Conservation (phyloP, 2,797 vertebrate species). For the Nasua narica region DNA sequence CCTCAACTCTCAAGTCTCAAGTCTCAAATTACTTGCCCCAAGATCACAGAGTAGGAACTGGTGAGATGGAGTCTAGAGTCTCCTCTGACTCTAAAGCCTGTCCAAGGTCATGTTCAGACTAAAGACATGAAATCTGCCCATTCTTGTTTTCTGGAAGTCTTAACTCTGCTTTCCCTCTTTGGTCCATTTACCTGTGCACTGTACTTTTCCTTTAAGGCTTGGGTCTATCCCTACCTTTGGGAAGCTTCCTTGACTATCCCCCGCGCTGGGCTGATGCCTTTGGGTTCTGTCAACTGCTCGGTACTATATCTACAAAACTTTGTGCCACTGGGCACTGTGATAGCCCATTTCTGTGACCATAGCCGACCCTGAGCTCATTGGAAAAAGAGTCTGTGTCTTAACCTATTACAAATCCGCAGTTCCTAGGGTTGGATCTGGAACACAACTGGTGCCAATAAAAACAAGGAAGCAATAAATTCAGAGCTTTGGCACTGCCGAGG, state of each 20-base stretch:
- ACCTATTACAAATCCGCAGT: background rate
- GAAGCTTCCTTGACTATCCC: background rate
- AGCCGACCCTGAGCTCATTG: background rate
- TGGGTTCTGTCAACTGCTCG: background rate
- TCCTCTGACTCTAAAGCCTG: background rate
- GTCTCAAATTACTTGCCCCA: background rate
- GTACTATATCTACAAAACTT: background rate
- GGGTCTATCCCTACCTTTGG: background rate
- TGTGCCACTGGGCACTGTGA: background rate
- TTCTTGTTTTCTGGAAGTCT: background rate
- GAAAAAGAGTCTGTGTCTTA: background rate
- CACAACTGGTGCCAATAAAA: background rate
- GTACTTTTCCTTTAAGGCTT: background rate
- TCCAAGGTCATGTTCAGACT: background rate
- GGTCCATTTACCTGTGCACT: background rate
- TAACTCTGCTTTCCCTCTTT: background rate
- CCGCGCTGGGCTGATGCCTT: background rate
- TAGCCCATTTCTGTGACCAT: background rate
- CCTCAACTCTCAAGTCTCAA: too few species aligned
- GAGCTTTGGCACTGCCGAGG: background rate
- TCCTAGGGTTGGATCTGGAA: background rate
- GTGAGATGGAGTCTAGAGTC: background rate
- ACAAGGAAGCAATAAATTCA: background rate
- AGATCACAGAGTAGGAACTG: background rate
- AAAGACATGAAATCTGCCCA: background rate